phyloP scores from a whole-genome alignment of 23 tunicate species.

The Halocynthia aurantium region DNA sequence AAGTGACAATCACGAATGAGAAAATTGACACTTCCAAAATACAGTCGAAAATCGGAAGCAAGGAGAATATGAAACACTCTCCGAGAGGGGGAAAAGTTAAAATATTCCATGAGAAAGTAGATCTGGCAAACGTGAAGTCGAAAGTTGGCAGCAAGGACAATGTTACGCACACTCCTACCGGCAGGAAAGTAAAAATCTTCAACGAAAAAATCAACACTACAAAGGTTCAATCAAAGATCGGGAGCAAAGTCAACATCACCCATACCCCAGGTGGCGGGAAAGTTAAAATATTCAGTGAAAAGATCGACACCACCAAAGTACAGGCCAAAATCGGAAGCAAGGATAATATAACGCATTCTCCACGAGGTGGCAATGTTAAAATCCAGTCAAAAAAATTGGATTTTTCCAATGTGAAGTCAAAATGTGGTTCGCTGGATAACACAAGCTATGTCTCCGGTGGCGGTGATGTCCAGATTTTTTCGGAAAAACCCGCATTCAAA shows the following conservation, averaged over 20 bases:
- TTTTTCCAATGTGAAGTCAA: conserved; percentile 47
- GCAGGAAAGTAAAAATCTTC: conserved; percentile 28
- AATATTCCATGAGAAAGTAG: no score
- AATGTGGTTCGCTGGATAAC: conserved; percentile 70
- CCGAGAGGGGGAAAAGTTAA: conserved; percentile 36
- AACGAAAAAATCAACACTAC: conserved; percentile 5
- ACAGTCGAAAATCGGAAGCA: conserved; percentile 26
- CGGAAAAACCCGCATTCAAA: conserved; percentile 39
- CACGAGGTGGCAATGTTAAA: conserved; percentile 71
- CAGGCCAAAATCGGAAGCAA: conserved; percentile 35
- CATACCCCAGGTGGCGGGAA: conserved; percentile 42
- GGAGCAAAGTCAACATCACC: background rate
- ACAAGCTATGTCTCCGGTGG: conserved; percentile 56
- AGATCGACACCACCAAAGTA: conserved; percentile 26
- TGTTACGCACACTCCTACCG: conserved; percentile 38
- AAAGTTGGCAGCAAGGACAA: conserved; percentile 53
- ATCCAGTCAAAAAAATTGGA: conserved; percentile 35
- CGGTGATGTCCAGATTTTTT: conserved; percentile 52
- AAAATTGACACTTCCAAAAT: no score
- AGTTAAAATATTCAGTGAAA: conserved; percentile 20
- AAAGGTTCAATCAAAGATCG: background rate
- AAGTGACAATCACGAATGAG: conserved; percentile 21
- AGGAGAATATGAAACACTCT: conserved; percentile 26
- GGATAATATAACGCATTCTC: conserved; percentile 27
- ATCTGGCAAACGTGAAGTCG: conserved; percentile 10